Conservation (phyloP, 2,797 vertebrate species). For the Sebastes jordani region DNA sequence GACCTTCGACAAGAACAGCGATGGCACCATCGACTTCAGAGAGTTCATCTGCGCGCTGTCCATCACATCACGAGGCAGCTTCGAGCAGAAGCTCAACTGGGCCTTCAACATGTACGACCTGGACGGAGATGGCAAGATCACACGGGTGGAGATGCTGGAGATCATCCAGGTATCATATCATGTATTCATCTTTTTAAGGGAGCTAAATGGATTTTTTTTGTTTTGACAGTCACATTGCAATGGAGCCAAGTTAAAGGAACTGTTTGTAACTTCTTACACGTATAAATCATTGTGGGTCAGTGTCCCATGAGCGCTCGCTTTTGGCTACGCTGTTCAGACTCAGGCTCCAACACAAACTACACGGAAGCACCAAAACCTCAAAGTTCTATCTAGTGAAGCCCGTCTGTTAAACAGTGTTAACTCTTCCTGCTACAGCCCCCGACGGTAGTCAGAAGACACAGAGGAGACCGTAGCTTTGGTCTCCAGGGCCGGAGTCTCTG, state of each 20-base stretch:
- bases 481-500: too few species aligned
- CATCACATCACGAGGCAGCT: constrained; percentile 98
- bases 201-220: not conserved
- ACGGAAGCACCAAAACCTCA: too few species aligned
- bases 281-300: too few species aligned
- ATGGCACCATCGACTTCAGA: constrained; percentile 98
- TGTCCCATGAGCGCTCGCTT: too few species aligned
- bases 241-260: not conserved
- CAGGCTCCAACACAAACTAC: too few species aligned
- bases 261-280: too few species aligned
- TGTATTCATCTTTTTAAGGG: not conserved
- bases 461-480: too few species aligned
- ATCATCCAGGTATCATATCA: constrained; percentile 91
- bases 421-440: too few species aligned
- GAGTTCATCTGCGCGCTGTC: constrained; percentile 99
- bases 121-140: constrained; percentile 98
- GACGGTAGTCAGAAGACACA: too few species aligned
- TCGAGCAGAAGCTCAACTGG: constrained; percentile 99
- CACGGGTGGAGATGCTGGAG: constrained; percentile 98
- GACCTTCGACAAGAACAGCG: constrained; percentile 98
- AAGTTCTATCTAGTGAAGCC: too few species aligned
- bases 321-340: too few species aligned
- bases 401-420: too few species aligned
- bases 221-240: not conserved
- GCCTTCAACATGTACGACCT: constrained; percentile 99